Conservation (phyloP, 1,140 invertebrate genomes). For the Brachionus plicatilis region DNA sequence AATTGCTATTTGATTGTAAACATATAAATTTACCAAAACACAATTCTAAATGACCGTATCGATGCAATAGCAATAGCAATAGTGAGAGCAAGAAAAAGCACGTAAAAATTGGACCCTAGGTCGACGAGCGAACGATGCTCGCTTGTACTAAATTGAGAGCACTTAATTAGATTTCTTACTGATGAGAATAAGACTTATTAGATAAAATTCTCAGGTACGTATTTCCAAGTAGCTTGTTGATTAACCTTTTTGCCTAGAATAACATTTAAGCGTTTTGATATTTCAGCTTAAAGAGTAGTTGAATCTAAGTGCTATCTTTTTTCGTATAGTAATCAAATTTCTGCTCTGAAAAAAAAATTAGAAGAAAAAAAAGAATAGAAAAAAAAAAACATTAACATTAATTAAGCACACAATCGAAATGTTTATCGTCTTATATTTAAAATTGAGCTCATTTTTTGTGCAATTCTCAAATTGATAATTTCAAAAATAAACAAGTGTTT, state of each 20-base stretch:
- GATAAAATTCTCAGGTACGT: conserved; percentile 30
- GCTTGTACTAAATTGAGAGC: neutral
- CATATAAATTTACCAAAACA: neutral
- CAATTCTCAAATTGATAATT: neutral
- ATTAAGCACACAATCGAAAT: neutral
- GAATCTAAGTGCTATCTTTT: neutral
- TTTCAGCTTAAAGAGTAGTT: neutral
- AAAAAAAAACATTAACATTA: conserved; percentile 11
- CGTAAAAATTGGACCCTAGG: neutral
- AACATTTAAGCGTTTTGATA: conserved; percentile 1
- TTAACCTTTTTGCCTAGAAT: neutral
- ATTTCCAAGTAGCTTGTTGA: neutral
- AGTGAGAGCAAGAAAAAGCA: neutral
- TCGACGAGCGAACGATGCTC: neutral
- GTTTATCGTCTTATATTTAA: conserved; percentile 1
- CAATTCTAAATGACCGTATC: neutral
- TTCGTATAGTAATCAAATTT: conserved; percentile 4
- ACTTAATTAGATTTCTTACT: neutral
- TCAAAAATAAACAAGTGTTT: conserved; percentile 19
- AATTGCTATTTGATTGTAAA: neutral
- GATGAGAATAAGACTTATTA: conserved; percentile 32
- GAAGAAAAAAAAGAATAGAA: no score
- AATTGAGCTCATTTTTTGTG: neutral
- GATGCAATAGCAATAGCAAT: neutral
- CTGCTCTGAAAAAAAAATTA: neutral